Evolutionary conservation across 1,140 invertebrate genomes (phyloP).

Genomic region (Rhagoletis pomonella): DNA sequence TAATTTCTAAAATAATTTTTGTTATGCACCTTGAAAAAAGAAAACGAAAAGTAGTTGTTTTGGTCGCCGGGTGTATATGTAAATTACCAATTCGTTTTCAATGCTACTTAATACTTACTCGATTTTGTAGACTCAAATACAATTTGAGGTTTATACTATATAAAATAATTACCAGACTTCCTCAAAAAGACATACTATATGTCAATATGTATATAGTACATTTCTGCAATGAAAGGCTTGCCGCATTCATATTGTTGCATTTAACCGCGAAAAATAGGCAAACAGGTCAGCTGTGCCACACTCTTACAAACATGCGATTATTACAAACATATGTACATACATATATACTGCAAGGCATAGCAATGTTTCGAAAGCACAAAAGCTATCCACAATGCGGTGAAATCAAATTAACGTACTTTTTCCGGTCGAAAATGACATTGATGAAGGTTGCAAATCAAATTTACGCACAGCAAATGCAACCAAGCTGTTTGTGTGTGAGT

Average conservation of each 20-base stretch:
- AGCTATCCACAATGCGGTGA: slow-evolving; percentile 44
- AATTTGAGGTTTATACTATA: too few relatives aligned
- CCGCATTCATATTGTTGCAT: slow-evolving; percentile 26
- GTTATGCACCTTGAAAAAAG: too few relatives aligned
- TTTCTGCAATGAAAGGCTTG: neutral
- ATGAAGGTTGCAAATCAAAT: slow-evolving; percentile 48
- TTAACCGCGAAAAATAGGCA: slow-evolving; percentile 32
- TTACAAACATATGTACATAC: neutral
- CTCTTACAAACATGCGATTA: neutral
- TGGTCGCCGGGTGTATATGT: too few relatives aligned
- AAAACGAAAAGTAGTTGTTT: too few relatives aligned
- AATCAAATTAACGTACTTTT: slow-evolving; percentile 50
- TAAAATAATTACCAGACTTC: neutral
- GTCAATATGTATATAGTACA: neutral
- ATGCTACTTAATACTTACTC: too few relatives aligned
- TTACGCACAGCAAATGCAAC: slow-evolving; percentile 11
- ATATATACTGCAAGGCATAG: neutral
- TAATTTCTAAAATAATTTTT: too few relatives aligned
- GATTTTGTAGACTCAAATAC: too few relatives aligned
- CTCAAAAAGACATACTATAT: neutral
- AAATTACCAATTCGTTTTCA: too few relatives aligned
- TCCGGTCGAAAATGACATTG: slow-evolving; percentile 49
- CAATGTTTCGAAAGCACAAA: neutral
- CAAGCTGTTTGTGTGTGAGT: neutral
- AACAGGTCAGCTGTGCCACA: neutral